These are phyloP conservation scores for Apamea monoglypha DNA, from an alignment of 2,888 invertebrate species.

Conservation along the genomic window DNA sequence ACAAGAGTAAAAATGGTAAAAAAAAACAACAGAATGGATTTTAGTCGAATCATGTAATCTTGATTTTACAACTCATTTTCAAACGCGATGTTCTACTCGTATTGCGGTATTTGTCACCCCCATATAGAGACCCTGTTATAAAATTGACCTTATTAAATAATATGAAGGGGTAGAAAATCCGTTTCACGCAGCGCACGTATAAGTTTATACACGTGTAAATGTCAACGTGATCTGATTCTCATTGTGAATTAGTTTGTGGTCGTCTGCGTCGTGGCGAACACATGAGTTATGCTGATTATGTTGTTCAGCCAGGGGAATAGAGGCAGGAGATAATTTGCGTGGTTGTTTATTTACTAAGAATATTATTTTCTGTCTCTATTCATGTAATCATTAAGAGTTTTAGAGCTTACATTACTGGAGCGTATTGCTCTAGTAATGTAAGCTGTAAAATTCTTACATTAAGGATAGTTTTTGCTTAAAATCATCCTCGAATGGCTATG, in stretches of 20 bases:
- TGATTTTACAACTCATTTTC: background rate
- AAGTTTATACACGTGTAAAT: conserved; percentile 38
- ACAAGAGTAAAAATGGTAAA: too few relatives aligned
- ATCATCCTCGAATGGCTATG: background rate
- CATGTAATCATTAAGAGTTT: background rate
- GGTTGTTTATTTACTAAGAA: background rate
- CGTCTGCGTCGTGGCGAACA: conserved; percentile 21
- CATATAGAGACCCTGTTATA: background rate
- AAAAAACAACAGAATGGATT: background rate
- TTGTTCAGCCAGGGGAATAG: conserved; percentile 30
- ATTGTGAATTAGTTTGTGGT: conserved; percentile 54
- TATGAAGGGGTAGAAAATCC: conserved; percentile 26
- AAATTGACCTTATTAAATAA: conserved; percentile 33
- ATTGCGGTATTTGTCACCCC: background rate
- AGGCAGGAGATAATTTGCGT: background rate
- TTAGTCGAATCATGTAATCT: background rate
- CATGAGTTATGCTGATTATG: conserved; percentile 47
- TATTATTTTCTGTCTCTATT: background rate
- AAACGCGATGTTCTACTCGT: background rate
- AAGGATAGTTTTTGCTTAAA: background rate
- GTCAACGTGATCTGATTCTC: conserved; percentile 47
- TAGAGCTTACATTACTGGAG: background rate
- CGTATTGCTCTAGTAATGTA: background rate
- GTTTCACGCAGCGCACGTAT: conserved; percentile 13
- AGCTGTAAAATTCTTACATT: background rate